These are phyloP conservation scores for Gymnocypris eckloni DNA, from an alignment of 2,797 vertebrate genomes.

Conservation along the genomic window DNA sequence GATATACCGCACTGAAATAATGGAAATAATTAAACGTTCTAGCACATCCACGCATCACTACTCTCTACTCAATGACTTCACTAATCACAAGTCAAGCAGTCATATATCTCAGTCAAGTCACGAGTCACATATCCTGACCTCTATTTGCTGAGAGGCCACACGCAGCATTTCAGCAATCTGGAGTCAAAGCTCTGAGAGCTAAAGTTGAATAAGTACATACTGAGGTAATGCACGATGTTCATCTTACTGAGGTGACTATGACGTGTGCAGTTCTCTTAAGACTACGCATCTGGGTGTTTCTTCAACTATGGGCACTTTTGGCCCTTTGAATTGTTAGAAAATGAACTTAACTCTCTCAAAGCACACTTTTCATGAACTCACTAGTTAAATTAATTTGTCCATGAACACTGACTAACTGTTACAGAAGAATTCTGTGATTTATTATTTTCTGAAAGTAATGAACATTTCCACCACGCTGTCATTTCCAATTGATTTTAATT, in stretches of 20 bases:
- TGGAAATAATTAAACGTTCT: no score
- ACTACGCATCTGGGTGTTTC: slow-evolving; percentile 21
- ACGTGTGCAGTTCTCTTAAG: slow-evolving; percentile 24
- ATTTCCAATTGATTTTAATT: background rate
- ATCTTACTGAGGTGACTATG: slow-evolving; percentile 6
- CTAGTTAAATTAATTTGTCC: background rate
- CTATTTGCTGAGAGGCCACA: slow-evolving; percentile 23
- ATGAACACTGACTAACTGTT: background rate
- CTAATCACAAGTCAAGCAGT: slow-evolving; percentile 33
- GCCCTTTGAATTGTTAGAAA: background rate
- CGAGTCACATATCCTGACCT: slow-evolving; percentile 37
- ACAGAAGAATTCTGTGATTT: background rate
- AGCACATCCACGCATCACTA: no score
- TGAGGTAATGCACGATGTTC: slow-evolving; percentile 6
- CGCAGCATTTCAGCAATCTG: slow-evolving; percentile 6
- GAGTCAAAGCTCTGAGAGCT: slow-evolving; percentile 2
- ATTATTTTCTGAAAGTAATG: background rate
- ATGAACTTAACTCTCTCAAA: background rate
- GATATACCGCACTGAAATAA: no score
- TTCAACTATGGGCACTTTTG: slow-evolving; percentile 1
- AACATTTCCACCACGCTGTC: background rate
- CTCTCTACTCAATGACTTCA: slow-evolving; percentile 16
- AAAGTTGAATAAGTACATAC: slow-evolving; percentile 11
- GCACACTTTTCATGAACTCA: background rate
- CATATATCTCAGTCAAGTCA: slow-evolving; percentile 43